Percentiles rank a stretch among this genome's conserved stretches.
These are phyloP conservation scores for Semibalanus balanoides DNA, from an alignment of 1,140 invertebrate genomes.

Conservation along the genomic window DNA sequence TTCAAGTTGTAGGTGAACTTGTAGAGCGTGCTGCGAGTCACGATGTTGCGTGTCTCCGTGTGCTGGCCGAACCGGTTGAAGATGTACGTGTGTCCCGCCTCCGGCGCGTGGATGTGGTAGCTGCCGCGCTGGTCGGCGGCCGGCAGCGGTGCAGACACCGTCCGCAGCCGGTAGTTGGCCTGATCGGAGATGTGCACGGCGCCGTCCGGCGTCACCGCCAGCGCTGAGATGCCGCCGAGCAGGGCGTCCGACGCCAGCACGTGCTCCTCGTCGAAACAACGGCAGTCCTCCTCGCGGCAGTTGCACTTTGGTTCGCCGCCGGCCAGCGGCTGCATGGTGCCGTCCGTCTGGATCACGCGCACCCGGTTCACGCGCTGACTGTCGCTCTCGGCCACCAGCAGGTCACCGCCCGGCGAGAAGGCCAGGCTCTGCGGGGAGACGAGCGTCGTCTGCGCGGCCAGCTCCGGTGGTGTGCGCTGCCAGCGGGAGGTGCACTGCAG, in stretches of 20 bases:
- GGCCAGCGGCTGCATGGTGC: slow-evolving; percentile 77
- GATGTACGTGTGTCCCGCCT: slow-evolving; percentile 87
- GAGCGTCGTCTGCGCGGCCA: slow-evolving; percentile 73
- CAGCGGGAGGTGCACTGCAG: slow-evolving; percentile 50
- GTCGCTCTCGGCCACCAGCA: slow-evolving; percentile 90
- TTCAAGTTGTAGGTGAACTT: slow-evolving; percentile 91
- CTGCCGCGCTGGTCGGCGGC: slow-evolving; percentile 50
- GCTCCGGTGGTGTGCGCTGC: slow-evolving; percentile 41
- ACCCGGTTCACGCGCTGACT: slow-evolving; percentile 85
- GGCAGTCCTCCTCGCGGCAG: slow-evolving; percentile 59
- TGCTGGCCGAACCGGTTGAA: slow-evolving; percentile 95
- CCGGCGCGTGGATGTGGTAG: slow-evolving; percentile 88
- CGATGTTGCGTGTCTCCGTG: slow-evolving; percentile 75
- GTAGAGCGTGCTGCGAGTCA: slow-evolving; percentile 81
- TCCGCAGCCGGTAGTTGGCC: slow-evolving; percentile 73
- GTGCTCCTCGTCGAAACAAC: slow-evolving; percentile 82
- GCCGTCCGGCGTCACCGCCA: slow-evolving; percentile 84
- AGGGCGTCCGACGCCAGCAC: slow-evolving; percentile 79
- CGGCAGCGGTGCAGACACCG: slow-evolving; percentile 70
- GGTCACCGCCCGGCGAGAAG: slow-evolving; percentile 83
- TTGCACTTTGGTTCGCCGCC: slow-evolving; percentile 91
- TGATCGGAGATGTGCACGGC: slow-evolving; percentile 89
- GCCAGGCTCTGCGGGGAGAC: slow-evolving; percentile 87
- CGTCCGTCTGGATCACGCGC: slow-evolving; percentile 77
- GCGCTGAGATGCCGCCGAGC: slow-evolving; percentile 84